Base-by-base conservation (phyloP, 92 coral and sea anemone species). In the Porites evermanni region DNA sequence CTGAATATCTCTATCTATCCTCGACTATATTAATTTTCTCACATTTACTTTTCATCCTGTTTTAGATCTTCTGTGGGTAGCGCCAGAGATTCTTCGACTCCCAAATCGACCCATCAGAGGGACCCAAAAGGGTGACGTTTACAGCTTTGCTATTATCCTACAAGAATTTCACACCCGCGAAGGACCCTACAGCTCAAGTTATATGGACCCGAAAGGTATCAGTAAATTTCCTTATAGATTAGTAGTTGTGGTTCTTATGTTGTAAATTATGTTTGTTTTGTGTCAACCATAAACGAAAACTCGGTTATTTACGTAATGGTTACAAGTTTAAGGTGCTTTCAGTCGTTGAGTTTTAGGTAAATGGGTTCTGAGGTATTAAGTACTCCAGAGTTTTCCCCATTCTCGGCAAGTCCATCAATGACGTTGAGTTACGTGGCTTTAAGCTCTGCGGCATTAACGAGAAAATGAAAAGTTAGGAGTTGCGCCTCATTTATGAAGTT, bases 121-220 rank as follows among this genome's bases (percentile, higher is more conserved):
- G 12, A 97, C 99, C 54, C 99, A 93, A 88, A 88, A 94, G 73
- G 97, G 98, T 3, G 99, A 97, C 60, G 98, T 97, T 60, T 97
- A 93, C 93, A 97, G 99, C 81, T 97, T 97, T 88, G 98, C 97
- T 3, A 97, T 97, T 52, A 95, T 97, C 47, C 88, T 97, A 67
- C 95, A 96, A 75, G 99, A 97, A 90, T 91, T 97, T 64, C 99
- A 97, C 85, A 93, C 99, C 8, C 73, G 99, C 56, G 96, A 95
- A 69, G 99, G 94, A 44, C 98, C 99, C 5, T 97, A 95, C 93
- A 97, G 99, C 70, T 92, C 98, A 47, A 92, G 92, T 77, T 93
- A 82, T 80, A 90, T 93, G 88, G 99, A 97, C 26, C 91, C 65
- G 84, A 91, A 93, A 93, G 99, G 96, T 79, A 12, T 29, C 53